phyloP scores from a whole-genome alignment of 2,113 vertebrate genomes.

The Hippoglossus stenolepis region DNA sequence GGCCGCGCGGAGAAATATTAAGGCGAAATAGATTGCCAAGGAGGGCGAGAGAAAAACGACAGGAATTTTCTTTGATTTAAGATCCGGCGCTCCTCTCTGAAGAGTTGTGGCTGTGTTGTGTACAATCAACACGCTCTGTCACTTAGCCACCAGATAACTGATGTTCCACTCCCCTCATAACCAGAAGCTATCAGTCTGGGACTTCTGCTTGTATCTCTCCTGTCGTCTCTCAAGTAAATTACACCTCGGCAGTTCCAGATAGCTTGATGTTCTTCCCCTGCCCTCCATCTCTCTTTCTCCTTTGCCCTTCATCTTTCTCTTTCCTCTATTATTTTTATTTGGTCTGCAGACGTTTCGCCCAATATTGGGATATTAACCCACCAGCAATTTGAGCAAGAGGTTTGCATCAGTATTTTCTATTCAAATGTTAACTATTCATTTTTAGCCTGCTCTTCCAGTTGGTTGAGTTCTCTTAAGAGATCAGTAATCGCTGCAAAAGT shows the following conservation, averaged over 20 bases:
- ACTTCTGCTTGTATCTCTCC: slow-evolving; percentile 76
- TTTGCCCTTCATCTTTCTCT: slow-evolving; percentile 43
- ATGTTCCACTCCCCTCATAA: slow-evolving; percentile 82
- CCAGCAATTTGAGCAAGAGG: not conserved
- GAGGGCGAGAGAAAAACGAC: slow-evolving; percentile 65
- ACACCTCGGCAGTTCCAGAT: slow-evolving; percentile 76
- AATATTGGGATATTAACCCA: slow-evolving; percentile 13
- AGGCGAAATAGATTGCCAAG: slow-evolving; percentile 62
- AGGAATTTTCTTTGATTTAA: slow-evolving; percentile 81
- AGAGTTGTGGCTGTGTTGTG: slow-evolving; percentile 75
- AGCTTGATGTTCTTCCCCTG: slow-evolving; percentile 69
- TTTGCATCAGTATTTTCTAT: not conserved
- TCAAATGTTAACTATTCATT: not conserved
- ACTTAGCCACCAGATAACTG: slow-evolving; percentile 82
- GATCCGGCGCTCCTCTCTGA: slow-evolving; percentile 64
- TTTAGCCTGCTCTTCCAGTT: not conserved
- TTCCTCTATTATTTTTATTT: slow-evolving; percentile 36
- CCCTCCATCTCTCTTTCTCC: slow-evolving; percentile 58
- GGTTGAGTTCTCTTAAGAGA: not conserved
- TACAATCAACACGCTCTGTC: slow-evolving; percentile 81
- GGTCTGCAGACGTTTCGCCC: slow-evolving; percentile 22
- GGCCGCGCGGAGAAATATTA: slow-evolving; percentile 55
- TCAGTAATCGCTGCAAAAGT: not conserved
- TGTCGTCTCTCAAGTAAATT: slow-evolving; percentile 82
- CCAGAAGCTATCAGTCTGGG: slow-evolving; percentile 82